Evolutionary conservation across 2,797 vertebrate genomes (phyloP).

Genomic region (Typhlichthys subterraneus): DNA sequence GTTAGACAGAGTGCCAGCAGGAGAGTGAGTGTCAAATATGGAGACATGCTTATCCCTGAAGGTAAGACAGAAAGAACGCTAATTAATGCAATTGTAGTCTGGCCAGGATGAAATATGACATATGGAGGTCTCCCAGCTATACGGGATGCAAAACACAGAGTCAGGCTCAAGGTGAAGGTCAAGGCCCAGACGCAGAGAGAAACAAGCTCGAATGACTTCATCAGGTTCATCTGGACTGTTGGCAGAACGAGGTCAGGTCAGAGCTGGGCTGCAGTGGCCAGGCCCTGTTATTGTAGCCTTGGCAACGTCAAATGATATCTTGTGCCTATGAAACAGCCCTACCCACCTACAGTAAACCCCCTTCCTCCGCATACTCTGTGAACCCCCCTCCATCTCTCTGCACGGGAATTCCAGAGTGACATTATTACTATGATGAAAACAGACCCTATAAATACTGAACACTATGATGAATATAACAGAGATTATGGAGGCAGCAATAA

Average conservation of each 20-base stretch:
- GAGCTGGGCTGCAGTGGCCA: constrained; percentile 69
- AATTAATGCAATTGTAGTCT: background rate
- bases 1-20: constrained; percentile 11
- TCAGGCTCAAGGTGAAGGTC: constrained; percentile 75
- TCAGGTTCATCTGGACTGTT: constrained; percentile 30
- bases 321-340: constrained; percentile 50
- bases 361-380: constrained; percentile 58
- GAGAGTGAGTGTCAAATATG: background rate
- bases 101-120: background rate
- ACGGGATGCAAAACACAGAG: constrained; percentile 70
- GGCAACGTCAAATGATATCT: constrained; percentile 82
- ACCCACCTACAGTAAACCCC: constrained; percentile 40
- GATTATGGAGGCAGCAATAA: constrained; percentile 80
- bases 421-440: constrained; percentile 85
- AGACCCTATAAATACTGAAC: constrained; percentile 83
- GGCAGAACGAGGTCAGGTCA: constrained; percentile 77
- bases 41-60: background rate
- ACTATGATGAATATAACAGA: constrained; percentile 86
- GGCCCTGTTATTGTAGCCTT: constrained; percentile 58
- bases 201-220: constrained; percentile 37
- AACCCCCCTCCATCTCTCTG: constrained; percentile 48
- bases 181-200: constrained; percentile 59
- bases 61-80: background rate
- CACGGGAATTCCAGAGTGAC: constrained; percentile 81
- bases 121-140: constrained; percentile 16